These are phyloP conservation scores for Apodemus agrarius DNA, from an alignment of 2,797 vertebrate species.

Conservation along the genomic window DNA sequence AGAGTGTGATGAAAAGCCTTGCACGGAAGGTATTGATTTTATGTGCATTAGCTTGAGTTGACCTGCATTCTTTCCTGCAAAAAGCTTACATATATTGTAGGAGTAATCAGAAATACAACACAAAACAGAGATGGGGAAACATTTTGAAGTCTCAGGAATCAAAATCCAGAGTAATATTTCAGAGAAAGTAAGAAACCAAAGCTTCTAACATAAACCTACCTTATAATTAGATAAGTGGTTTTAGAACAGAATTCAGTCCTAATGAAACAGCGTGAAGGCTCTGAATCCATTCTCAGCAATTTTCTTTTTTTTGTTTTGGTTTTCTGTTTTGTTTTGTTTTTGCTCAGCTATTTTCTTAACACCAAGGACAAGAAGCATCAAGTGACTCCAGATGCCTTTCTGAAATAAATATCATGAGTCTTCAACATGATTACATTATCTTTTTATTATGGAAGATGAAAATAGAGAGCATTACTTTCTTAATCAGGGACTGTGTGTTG, in stretches of 20 bases:
- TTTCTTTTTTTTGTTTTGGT: too few relatives aligned
- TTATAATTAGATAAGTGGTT: background rate
- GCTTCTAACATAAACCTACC: background rate
- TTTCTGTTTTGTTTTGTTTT: too few relatives aligned
- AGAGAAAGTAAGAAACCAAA: constrained; percentile 12
- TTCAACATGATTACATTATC: background rate
- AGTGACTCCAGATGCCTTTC: constrained; percentile 38
- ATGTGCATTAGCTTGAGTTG: constrained; percentile 68
- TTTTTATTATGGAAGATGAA: constrained; percentile 52
- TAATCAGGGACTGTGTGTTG: background rate
- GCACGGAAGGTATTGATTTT: constrained; percentile 52
- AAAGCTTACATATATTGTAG: constrained; percentile 27
- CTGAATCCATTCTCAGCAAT: background rate
- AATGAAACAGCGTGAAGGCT: background rate
- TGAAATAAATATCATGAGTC: constrained; percentile 33
- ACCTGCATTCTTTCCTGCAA: constrained; percentile 29
- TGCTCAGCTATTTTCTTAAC: constrained; percentile 44
- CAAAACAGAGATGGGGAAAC: constrained; percentile 45
- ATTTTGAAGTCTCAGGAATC: constrained; percentile 11
- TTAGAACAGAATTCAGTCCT: background rate
- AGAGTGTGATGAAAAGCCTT: constrained; percentile 70
- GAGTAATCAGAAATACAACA: background rate
- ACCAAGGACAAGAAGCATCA: constrained; percentile 15
- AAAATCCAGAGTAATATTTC: constrained; percentile 20
- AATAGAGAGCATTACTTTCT: background rate